These are phyloP conservation scores for Brevimyrus niger DNA, from an alignment of 2,113 vertebrate genomes.

Conservation along the genomic window DNA sequence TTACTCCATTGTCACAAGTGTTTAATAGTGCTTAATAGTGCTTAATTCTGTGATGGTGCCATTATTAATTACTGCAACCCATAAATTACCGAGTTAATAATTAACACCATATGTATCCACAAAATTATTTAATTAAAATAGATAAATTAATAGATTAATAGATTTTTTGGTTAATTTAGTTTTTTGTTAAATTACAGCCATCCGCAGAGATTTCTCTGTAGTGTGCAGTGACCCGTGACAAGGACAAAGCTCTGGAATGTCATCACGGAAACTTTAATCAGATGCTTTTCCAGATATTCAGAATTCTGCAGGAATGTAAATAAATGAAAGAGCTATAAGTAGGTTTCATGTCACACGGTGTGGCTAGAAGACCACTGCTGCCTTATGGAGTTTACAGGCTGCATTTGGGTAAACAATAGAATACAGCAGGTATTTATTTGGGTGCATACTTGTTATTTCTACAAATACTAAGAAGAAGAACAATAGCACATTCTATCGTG, in stretches of 20 bases:
- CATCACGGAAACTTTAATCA: neutral
- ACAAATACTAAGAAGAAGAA: neutral
- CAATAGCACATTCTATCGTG: neutral
- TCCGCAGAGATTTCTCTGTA: neutral
- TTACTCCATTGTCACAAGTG: neutral
- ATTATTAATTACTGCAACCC: constrained; percentile 16
- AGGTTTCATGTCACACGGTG: neutral
- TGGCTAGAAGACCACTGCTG: neutral
- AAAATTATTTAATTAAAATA: constrained; percentile 14
- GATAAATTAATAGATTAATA: constrained; percentile 12
- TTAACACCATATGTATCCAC: constrained; percentile 14
- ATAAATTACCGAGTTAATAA: constrained; percentile 12
- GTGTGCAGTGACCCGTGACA: neutral
- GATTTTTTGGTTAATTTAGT: neutral
- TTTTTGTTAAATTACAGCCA: neutral
- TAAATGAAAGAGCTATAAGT: neutral
- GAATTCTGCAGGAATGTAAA: neutral
- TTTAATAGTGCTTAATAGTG: neutral
- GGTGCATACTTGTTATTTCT: neutral
- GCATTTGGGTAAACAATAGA: neutral
- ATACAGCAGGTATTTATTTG: neutral
- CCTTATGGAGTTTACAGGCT: neutral
- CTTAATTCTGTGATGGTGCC: constrained; percentile 8
- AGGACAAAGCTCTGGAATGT: neutral
- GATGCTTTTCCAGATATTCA: constrained; percentile 6